These are phyloP conservation scores for Zaprionus nigranus DNA, from an alignment of 1,140 invertebrate genomes.

Conservation along the genomic window DNA sequence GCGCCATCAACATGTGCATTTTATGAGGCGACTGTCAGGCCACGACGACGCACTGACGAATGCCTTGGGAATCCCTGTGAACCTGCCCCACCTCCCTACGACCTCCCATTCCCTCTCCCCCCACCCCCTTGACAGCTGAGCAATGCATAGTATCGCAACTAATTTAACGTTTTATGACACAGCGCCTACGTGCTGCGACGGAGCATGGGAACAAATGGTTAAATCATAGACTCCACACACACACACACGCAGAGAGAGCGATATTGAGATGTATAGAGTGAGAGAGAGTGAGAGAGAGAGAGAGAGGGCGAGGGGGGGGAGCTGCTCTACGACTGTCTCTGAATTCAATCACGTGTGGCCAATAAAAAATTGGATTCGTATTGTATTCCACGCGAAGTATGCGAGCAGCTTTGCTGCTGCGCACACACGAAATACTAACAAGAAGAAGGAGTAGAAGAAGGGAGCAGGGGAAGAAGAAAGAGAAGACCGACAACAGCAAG, in stretches of 20 bases:
- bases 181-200: constrained; percentile 67
- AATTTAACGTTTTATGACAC: constrained; percentile 82
- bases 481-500: background rate
- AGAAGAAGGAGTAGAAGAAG: background rate
- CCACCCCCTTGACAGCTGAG: background rate
- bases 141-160: constrained; percentile 56
- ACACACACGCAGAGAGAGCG: constrained; percentile 5
- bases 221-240: constrained; percentile 68
- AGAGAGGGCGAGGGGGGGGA: background rate
- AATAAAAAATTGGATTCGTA: constrained; percentile 75
- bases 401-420: constrained; percentile 14
- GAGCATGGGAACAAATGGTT: constrained; percentile 63
- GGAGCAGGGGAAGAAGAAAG: background rate
- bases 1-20: constrained; percentile 79
- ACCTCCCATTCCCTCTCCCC: background rate
- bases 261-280: background rate
- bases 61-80: constrained; percentile 63
- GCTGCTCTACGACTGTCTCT: constrained; percentile 19
- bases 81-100: constrained; percentile 2
- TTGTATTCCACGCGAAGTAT: constrained; percentile 31
- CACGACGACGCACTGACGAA: constrained; percentile 51
- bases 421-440: constrained; percentile 5
- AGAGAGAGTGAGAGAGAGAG: background rate
- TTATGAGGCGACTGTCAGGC: constrained; percentile 64
- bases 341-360: constrained; percentile 76